These are phyloP conservation scores for Meteorus sp. DNA, from an alignment of 1,140 invertebrate species.

Conservation along the genomic window DNA sequence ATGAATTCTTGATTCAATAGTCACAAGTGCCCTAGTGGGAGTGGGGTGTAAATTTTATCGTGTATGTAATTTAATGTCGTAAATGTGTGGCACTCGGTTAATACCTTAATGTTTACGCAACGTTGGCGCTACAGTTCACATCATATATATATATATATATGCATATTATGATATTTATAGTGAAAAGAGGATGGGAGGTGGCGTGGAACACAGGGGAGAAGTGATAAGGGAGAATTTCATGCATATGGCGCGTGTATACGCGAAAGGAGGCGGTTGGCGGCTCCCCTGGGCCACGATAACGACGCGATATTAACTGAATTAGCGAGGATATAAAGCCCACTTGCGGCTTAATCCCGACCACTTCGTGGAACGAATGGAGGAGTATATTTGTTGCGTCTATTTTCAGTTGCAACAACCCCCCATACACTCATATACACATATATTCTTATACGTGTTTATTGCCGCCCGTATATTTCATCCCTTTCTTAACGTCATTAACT, in stretches of 20 bases:
- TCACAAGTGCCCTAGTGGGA: too few species aligned
- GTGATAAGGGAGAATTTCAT: background rate
- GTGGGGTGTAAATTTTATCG: conserved; percentile 6
- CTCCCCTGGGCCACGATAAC: conserved; percentile 36
- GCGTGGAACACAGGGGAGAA: conserved; percentile 10
- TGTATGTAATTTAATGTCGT: background rate
- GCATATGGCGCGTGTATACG: conserved; percentile 10
- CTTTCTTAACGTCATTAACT: too few species aligned
- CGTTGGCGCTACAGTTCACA: background rate
- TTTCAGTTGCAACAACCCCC: background rate
- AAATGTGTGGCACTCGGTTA: background rate
- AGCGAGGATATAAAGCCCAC: conserved; percentile 38
- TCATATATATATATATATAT: background rate
- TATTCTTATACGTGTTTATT: background rate
- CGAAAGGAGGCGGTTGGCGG: background rate
- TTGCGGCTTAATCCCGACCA: conserved; percentile 41
- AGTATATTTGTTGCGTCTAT: conserved; percentile 26
- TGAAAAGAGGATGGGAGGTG: background rate
- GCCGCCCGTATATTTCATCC: too few species aligned
- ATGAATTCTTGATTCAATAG: too few species aligned
- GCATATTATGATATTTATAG: background rate
- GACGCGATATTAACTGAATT: conserved; percentile 41
- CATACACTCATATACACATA: background rate
- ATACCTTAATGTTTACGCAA: conserved; percentile 8
- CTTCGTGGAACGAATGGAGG: conserved; percentile 28